A percentile compares a stretch with the other conserved stretches of the same genome.
Evolutionary conservation across 2,888 invertebrate species (phyloP).

Genomic region (Allacma fusca): DNA sequence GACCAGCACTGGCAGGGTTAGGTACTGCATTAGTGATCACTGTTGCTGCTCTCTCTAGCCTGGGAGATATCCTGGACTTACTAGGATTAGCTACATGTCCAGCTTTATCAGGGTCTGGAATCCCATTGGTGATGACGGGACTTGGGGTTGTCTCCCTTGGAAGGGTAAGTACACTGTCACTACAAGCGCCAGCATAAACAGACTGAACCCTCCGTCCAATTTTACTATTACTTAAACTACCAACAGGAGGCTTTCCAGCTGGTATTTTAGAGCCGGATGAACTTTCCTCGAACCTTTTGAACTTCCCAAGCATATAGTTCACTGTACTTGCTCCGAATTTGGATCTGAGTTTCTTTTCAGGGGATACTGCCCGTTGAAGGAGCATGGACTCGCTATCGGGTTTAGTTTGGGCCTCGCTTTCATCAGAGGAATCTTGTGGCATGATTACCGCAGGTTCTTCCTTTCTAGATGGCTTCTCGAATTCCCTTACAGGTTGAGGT

Average conservation of each 20-base stretch:
- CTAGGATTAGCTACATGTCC: not conserved
- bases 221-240: constrained; percentile 17
- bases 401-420: not conserved
- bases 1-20: not conserved
- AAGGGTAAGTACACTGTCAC: constrained; percentile 60
- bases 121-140: not conserved
- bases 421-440: constrained; percentile 2
- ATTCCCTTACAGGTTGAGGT: not conserved
- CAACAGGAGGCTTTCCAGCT: constrained; percentile 52
- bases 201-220: constrained; percentile 60
- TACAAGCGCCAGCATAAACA: constrained; percentile 61
- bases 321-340: constrained; percentile 70
- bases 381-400: constrained; percentile 54
- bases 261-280: constrained; percentile 48
- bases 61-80: not conserved
- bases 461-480: not conserved
- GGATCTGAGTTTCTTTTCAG: constrained; percentile 55
- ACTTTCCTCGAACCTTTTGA: constrained; percentile 69
- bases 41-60: not conserved
- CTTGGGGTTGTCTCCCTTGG: constrained; percentile 17
- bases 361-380: constrained; percentile 57
- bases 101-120: not conserved
- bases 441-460: not conserved
- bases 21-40: not conserved
- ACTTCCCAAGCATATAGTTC: constrained; percentile 78